These are phyloP conservation scores for Hemitrygon akajei DNA, from an alignment of 2,797 vertebrate genomes.

Conservation along the genomic window DNA sequence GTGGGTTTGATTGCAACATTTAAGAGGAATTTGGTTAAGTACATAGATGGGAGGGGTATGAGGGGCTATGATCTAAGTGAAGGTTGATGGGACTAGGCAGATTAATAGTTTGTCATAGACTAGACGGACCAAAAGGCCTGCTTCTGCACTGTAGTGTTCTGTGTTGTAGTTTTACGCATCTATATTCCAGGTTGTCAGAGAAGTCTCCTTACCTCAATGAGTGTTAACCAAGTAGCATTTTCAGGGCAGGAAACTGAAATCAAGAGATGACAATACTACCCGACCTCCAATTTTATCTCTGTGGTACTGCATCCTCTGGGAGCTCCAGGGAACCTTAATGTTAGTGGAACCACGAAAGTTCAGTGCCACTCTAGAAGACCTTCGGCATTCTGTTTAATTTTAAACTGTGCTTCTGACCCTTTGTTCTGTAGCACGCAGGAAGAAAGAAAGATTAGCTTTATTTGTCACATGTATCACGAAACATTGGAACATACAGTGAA, in stretches of 20 bases:
- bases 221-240: background rate
- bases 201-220: background rate
- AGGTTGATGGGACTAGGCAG: too few relatives aligned
- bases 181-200: background rate
- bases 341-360: background rate
- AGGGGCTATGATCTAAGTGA: too few relatives aligned
- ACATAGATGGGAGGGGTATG: too few relatives aligned
- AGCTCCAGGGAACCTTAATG: background rate
- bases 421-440: background rate
- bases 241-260: background rate
- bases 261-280: background rate
- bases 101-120: too few relatives aligned
- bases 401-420: background rate
- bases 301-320: background rate
- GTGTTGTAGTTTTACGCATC: background rate
- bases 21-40: too few relatives aligned
- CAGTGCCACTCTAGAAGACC: background rate
- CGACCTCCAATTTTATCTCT: background rate
- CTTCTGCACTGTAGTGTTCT: too few relatives aligned
- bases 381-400: background rate
- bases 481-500: too few relatives aligned
- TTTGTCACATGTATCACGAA: too few relatives aligned
- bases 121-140: too few relatives aligned
- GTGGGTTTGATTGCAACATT: too few relatives aligned
- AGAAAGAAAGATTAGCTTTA: too few relatives aligned